Percentiles rank a stretch among this genome's conserved stretches.
Evolutionary conservation across 2,113 vertebrate genomes (phyloP).

Genomic region (Ptilonorhynchus violaceus): DNA sequence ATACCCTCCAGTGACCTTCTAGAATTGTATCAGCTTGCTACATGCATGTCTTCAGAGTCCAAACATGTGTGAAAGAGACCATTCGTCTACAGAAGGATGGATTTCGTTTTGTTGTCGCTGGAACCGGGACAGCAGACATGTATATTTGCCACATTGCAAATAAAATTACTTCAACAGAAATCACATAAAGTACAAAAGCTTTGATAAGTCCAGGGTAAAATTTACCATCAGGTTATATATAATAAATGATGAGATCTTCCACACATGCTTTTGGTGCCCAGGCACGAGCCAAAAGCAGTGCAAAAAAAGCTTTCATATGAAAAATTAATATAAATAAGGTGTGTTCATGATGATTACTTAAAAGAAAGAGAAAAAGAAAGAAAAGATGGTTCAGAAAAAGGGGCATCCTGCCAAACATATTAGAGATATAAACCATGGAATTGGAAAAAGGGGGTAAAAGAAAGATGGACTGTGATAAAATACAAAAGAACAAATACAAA

Average conservation of each 20-base stretch:
- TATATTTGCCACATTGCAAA: slow-evolving; percentile 76
- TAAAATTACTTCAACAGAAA: slow-evolving; percentile 74
- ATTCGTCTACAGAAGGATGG: slow-evolving; percentile 77
- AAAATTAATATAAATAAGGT: slow-evolving; percentile 59
- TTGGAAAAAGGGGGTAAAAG: slow-evolving; percentile 72
- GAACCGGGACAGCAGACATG: slow-evolving; percentile 72
- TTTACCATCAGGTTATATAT: slow-evolving; percentile 67
- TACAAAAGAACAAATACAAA: slow-evolving; percentile 98
- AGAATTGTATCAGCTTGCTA: slow-evolving; percentile 78
- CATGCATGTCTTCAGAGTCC: slow-evolving; percentile 90
- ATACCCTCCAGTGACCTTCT: slow-evolving; percentile 85
- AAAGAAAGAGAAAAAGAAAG: slow-evolving; percentile 40
- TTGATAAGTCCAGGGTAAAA: slow-evolving; percentile 62
- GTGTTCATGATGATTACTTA: slow-evolving; percentile 46
- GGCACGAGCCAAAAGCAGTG: slow-evolving; percentile 82
- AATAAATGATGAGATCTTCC: slow-evolving; percentile 76
- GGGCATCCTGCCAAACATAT: slow-evolving; percentile 79
- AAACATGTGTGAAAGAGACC: slow-evolving; percentile 89
- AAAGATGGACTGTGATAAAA: slow-evolving; percentile 81
- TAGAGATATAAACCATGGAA: slow-evolving; percentile 77
- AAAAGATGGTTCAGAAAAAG: slow-evolving; percentile 54
- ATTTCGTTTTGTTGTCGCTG: slow-evolving; percentile 78
- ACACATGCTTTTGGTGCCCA: slow-evolving; percentile 77
- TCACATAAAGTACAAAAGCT: slow-evolving; percentile 73
- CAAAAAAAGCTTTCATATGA: slow-evolving; percentile 81